Evolutionary conservation across 2,888 invertebrate genomes (phyloP), one percentile per base, ranked within the genome.

Genomic region (Watsonalla cultraria): DNA sequence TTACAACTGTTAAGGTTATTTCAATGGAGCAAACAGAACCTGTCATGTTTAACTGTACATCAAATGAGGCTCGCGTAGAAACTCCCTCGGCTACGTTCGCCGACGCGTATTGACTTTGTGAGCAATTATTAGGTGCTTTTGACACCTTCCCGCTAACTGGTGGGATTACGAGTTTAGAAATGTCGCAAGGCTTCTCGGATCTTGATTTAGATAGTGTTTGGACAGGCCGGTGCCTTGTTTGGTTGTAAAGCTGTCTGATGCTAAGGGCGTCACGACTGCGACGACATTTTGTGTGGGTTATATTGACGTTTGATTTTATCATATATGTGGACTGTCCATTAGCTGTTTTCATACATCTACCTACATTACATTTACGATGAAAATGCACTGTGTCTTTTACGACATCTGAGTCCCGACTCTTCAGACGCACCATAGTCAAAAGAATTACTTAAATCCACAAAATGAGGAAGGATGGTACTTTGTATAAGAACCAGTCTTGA

Each of bases 111-210:
- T 78, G 74, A 77, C 75, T 70, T 65, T 70, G 66, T 58, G 66
- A 76, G 80, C 82, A 83, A 89, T 87, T 84, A 85, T 78, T 74
- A 58, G 60, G 69, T 67, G 83, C 88, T 90, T 87, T 90, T 90
- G 83, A 90, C 90, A 86, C 87, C 68, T 79, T 62, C 69, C 65
- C 62, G 84, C 83, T 90, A 90, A 90, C 72, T 62, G 74, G 72
- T 76, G 72, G 70, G 72, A 76, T 77, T 80, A 74, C 66, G 67
- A 56, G 65, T 64, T 72, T 72, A 66, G 79, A 84, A 80, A 82
- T 86, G 88, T 86, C 84, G 68, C 82, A 76, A 70, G 58, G 62
- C 70, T 77, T 76, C 76, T 65, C 47, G 68, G 66, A 70, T 70
- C 64, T 72, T 55, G 65, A 68, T 69, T 69, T 60, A 61, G 68